Evolutionary conservation across 2,797 vertebrate species (phyloP), one percentile per base, ranked within the genome.

Genomic region (Hipposideros larvatus): DNA sequence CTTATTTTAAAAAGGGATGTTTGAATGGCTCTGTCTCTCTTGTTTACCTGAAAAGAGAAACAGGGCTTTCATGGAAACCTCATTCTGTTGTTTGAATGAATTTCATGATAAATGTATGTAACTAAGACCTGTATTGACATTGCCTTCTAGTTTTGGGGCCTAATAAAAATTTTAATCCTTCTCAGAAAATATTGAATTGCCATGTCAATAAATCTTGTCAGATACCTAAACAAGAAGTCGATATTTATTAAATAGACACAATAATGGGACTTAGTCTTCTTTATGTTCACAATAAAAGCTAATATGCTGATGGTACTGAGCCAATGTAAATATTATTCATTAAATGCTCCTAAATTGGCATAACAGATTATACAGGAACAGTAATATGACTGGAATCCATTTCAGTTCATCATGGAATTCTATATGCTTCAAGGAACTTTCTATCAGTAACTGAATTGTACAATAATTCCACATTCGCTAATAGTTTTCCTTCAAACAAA

Each of bases 181-280:
- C 74, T 96, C 94, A 96, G 91, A 97, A 97, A 94, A 96, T 93
- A 89, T 79, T 57, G 66, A 96, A 95, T 95, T 95, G 78, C 26
- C 74, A 91, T 87, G 74, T 75, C 92, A 95, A 96, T 98, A 97
- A 96, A 97, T 98, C 96, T 98, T 96, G 78, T 87, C 65, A 90
- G 83, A 96, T 91, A 51, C 46, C 70, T 97, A 96, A 97, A 79
- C 22, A 95, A 90, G 55, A 96, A 96, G 53, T 95, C 93, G 87
- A 97, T 98, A 95, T 96, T 98, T 97, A 97, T 96, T 94, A 94
- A 92, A 97, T 96, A 89, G 63, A 59, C 59, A 61, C 6, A 73
- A 87, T 59, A 85, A 88, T 94, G 34, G 34, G 34, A 53, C 31
- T 80, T 88, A 80, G 73, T 89, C 79, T 95, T 93, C 78, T 90